phyloP scores from a whole-genome alignment of 1,140 invertebrate genomes.

The Tetramorium simillimum region DNA sequence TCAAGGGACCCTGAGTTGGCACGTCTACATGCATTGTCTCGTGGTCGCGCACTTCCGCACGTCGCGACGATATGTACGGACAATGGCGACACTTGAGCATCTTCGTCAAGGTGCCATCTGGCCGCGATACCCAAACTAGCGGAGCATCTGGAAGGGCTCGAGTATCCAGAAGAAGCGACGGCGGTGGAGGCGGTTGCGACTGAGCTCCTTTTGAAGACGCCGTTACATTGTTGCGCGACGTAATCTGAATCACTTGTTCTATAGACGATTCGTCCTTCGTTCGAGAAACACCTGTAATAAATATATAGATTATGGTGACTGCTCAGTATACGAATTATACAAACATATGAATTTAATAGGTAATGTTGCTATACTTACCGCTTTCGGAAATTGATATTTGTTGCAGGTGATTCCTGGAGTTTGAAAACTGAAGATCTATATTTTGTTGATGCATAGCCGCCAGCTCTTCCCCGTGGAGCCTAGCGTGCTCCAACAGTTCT shows the following conservation, averaged over 20 bases:
- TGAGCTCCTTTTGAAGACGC: conserved; percentile 61
- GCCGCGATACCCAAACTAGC: conserved; percentile 90
- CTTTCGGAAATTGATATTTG: conserved; percentile 49
- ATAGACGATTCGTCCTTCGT: conserved; percentile 53
- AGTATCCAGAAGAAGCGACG: conserved; percentile 82
- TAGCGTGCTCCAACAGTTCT: conserved; percentile 81
- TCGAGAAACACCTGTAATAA: conserved; percentile 28
- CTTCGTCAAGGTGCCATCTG: conserved; percentile 90
- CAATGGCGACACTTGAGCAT: conserved; percentile 95
- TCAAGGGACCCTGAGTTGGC: conserved; percentile 79
- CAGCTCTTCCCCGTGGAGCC: conserved; percentile 82
- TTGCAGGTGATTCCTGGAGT: conserved; percentile 64
- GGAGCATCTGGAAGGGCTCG: conserved; percentile 86
- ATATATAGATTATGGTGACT: neutral
- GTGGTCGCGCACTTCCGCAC: conserved; percentile 93
- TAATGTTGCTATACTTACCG: conserved; percentile 60
- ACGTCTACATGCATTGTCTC: conserved; percentile 92
- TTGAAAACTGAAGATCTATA: conserved; percentile 68
- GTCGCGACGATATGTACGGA: conserved; percentile 92
- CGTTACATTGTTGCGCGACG: conserved; percentile 65
- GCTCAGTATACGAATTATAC: neutral
- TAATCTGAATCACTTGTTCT: conserved; percentile 65
- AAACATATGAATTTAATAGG: neutral
- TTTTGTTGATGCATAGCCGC: conserved; percentile 80
- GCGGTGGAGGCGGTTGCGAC: conserved; percentile 73